Evolutionary conservation across 2,888 invertebrate genomes (phyloP), one percentile per base, ranked within the genome.

Genomic region (Asteroscopus sphinx): DNA sequence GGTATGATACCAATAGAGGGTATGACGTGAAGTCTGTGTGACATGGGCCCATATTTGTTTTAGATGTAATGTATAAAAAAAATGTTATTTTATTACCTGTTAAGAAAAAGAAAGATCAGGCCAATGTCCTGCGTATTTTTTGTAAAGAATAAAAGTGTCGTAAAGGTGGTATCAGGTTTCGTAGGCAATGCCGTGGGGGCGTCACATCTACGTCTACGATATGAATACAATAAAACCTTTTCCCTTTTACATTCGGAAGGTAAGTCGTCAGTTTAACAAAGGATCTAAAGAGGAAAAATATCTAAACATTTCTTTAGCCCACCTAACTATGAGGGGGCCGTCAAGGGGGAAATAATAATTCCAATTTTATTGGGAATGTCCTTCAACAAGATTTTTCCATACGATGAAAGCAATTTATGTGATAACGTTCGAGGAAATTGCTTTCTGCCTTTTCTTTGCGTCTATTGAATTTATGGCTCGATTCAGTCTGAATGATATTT

Each of bases 401-500:
- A 91, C 88, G 89, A 86, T 82, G 83, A 86, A 89, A 87, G 85
- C 91, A 91, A 92, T 92, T 91, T 92, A 90, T 90, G 88, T 83
- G 92, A 92, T 92, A 92, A 89, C 91, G 90, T 81, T 82, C 73
- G 68, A 78, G 89, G 81, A 91, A 91, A 92, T 91, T 91, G 92
- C 87, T 89, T 91, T 90, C 83, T 90, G 86, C 85, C 87, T 87
- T 90, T 88, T 86, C 87, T 85, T 85, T 81, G 80, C 72, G 67
- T 81, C 82, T 84, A 89, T 89, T 88, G 85, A 89, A 92, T 91
- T 92, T 92, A 92, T 92, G 83, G 89, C 82, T 76, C 77, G 85
- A 85, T 88, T 87, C 88, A 83, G 85, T 83, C 81, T 86, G 85
- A 89, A 85, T 85, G 85, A 89, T 89, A 89, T 89, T 87, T 88